These are phyloP conservation scores for Eretmocerus hayati DNA, from an alignment of 2,888 invertebrate species.

Conservation along the genomic window DNA sequence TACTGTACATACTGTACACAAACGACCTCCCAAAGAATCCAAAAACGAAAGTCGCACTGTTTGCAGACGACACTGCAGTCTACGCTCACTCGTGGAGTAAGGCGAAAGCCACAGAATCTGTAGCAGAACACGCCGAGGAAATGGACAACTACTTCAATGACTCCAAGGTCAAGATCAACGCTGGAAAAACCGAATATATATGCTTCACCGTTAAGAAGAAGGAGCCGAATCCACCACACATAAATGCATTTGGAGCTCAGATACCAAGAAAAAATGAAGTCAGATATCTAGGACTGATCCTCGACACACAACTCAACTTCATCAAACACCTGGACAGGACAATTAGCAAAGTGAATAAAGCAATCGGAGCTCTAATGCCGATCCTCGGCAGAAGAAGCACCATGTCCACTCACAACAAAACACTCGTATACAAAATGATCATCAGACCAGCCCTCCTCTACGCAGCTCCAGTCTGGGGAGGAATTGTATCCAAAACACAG, in stretches of 20 bases:
- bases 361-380: not conserved
- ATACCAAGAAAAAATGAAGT: not conserved
- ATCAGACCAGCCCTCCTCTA: constrained; percentile 1
- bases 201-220: constrained; percentile 2
- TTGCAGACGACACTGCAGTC: too few species aligned
- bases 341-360: not conserved
- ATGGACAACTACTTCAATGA: constrained; percentile 9
- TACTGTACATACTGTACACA: too few species aligned
- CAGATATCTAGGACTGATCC: not conserved
- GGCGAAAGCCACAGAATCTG: too few species aligned
- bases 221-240: not conserved
- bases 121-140: not conserved
- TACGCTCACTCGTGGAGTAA: too few species aligned
- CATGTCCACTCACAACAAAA: constrained; percentile 3
- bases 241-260: not conserved
- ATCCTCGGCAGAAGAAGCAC: not conserved
- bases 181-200: constrained; percentile 1
- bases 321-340: not conserved
- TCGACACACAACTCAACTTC: not conserved
- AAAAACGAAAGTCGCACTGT: too few species aligned
- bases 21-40: too few species aligned
- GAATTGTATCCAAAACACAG: constrained; percentile 3
- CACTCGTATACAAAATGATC: not conserved
- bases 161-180: constrained; percentile 4
- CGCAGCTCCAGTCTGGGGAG: constrained; percentile 4